A percentile compares a stretch with the other conserved stretches of the same genome.
These are phyloP conservation scores for Sylvia borin DNA, from an alignment of 2,797 vertebrate genomes.

Conservation along the genomic window DNA sequence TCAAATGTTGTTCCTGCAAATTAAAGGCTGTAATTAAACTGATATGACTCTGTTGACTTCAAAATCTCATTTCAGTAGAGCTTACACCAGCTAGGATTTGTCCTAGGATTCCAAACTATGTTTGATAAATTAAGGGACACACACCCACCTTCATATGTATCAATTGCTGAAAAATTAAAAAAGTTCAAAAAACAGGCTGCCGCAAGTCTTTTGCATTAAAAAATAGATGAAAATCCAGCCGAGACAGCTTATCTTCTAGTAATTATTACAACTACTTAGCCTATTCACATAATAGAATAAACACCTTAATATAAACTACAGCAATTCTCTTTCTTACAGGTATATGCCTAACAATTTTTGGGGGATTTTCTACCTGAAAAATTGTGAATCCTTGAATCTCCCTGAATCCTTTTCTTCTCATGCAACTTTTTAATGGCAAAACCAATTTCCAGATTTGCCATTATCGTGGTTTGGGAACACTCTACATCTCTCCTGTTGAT, in stretches of 20 bases:
- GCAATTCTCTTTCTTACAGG: neutral
- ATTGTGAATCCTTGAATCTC: neutral
- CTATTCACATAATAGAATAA: neutral
- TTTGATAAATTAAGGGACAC: neutral
- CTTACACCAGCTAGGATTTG: neutral
- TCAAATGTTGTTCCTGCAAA: neutral
- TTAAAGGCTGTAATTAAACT: neutral
- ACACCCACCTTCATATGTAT: neutral
- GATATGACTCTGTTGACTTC: neutral
- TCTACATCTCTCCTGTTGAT: neutral
- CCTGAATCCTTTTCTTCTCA: neutral
- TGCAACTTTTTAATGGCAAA: neutral
- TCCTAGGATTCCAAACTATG: neutral
- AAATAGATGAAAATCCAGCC: neutral
- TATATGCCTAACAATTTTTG: neutral
- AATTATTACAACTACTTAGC: neutral
- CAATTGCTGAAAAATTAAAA: neutral
- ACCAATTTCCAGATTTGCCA: neutral
- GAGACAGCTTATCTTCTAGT: neutral
- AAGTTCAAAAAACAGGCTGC: neutral
- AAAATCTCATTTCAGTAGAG: neutral
- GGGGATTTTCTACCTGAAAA: neutral
- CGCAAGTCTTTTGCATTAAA: neutral
- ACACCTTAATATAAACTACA: neutral
- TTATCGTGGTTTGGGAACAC: neutral